phyloP scores from a whole-genome alignment of 1,140 invertebrate species.

The Paramacrobiotus metropolitanus region DNA sequence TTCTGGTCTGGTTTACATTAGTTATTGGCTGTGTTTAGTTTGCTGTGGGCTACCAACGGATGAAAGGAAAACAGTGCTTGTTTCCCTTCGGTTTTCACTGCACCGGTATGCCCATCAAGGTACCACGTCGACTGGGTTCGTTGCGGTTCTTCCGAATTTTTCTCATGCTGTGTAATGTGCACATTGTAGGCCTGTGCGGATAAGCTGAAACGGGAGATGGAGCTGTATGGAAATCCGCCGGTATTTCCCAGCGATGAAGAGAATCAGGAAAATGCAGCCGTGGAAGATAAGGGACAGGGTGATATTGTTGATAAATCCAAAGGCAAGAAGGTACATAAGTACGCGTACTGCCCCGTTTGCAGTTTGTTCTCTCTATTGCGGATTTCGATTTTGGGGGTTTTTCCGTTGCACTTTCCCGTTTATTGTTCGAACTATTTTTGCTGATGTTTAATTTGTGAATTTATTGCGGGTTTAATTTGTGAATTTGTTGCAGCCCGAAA shows the following conservation, averaged over 20 bases:
- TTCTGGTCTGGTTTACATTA: conserved; percentile 10
- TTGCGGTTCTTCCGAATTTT: neutral
- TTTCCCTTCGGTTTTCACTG: conserved; percentile 98
- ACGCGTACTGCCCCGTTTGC: too few species aligned
- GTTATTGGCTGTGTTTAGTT: conserved; percentile 34
- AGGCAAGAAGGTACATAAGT: conserved; percentile 76
- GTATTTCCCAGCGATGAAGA: conserved; percentile 44
- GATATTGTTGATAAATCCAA: conserved; percentile 65
- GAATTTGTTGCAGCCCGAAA: too few species aligned
- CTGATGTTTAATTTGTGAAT: too few species aligned
- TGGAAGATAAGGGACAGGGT: conserved; percentile 29
- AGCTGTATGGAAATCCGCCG: conserved; percentile 73
- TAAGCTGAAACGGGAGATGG: conserved; percentile 81
- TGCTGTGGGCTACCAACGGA: conserved; percentile 60
- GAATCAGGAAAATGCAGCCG: conserved; percentile 19
- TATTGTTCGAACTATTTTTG: too few species aligned
- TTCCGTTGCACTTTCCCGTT: too few species aligned
- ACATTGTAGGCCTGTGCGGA: conserved; percentile 71
- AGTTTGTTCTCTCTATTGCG: too few species aligned
- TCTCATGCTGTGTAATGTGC: conserved; percentile 34
- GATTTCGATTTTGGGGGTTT: too few species aligned
- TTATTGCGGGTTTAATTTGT: too few species aligned
- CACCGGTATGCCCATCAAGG: conserved; percentile 49
- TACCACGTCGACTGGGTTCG: conserved; percentile 11
- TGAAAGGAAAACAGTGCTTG: conserved; percentile 68